A percentile compares a stretch with the other conserved stretches of the same genome.
Evolutionary conservation across 2,888 invertebrate genomes (phyloP).

Genomic region (Trachelus troglodyta): DNA sequence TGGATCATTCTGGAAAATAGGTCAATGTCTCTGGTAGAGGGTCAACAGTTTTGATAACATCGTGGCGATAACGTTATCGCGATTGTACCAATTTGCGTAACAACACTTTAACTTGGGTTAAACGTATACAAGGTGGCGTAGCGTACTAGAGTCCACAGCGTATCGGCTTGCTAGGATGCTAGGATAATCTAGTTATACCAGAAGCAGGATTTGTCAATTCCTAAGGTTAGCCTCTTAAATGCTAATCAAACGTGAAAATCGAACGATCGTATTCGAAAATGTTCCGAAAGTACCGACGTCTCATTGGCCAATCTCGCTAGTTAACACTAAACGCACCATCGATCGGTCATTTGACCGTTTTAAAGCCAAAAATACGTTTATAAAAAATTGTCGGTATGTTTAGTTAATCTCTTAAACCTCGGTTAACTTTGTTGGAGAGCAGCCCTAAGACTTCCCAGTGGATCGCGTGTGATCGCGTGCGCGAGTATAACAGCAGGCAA

Average conservation of each 20-base stretch:
- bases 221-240: not conserved
- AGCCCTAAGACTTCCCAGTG: not conserved
- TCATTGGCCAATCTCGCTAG: not conserved
- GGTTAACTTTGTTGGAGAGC: not conserved
- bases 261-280: too few relatives aligned
- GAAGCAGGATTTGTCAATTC: not conserved
- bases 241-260: not conserved
- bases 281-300: not conserved
- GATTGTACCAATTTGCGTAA: not conserved
- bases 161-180: not conserved
- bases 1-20: not conserved
- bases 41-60: not conserved
- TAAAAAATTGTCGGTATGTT: too few relatives aligned
- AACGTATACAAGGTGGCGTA: not conserved
- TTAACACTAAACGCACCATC: too few relatives aligned
- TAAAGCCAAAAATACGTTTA: too few relatives aligned
- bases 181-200: not conserved
- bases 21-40: not conserved
- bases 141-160: not conserved
- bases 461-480: not conserved
- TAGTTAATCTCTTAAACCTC: not conserved
- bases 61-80: not conserved
- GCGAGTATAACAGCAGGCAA: conserved; percentile 29
- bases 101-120: not conserved
- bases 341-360: too few relatives aligned